phyloP scores from a whole-genome alignment of 2,797 vertebrate species.

The Ptychobarbus kaznakovi region DNA sequence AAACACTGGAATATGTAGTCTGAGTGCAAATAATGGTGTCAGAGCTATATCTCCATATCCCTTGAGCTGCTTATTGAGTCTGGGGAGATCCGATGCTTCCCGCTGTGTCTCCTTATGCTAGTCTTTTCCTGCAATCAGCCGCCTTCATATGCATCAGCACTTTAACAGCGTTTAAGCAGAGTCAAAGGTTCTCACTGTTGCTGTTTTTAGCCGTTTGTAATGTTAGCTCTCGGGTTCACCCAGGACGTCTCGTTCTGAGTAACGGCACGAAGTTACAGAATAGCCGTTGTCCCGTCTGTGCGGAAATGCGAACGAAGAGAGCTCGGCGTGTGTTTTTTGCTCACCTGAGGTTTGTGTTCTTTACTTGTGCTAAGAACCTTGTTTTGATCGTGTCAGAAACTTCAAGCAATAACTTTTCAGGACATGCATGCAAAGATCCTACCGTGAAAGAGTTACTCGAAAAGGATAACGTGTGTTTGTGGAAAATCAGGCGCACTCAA shows the following conservation, averaged over 20 bases:
- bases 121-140: constrained; percentile 34
- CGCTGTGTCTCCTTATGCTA: constrained; percentile 36
- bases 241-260: constrained; percentile 11
- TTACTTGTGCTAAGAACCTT: not conserved
- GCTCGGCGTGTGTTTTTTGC: not conserved
- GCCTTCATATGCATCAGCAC: constrained; percentile 18
- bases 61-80: constrained; percentile 24
- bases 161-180: constrained; percentile 42
- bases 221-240: constrained; percentile 22
- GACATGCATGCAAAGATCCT: not conserved
- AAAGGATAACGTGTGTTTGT: constrained; percentile 49
- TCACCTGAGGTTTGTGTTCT: constrained; percentile 32
- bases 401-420: not conserved
- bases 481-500: constrained; percentile 21
- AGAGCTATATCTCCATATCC: constrained; percentile 28
- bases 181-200: constrained; percentile 30
- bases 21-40: constrained; percentile 14
- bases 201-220: constrained; percentile 46
- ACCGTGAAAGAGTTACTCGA: constrained; percentile 28
- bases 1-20: not conserved
- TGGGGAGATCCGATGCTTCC: constrained; percentile 21
- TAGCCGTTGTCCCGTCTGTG: not conserved
- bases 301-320: not conserved
- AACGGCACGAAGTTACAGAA: constrained; percentile 37
- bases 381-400: constrained; percentile 35